Evolutionary conservation across 2,888 invertebrate genomes (phyloP).

Genomic region (Galeopsomyia nigrocyanea): DNA sequence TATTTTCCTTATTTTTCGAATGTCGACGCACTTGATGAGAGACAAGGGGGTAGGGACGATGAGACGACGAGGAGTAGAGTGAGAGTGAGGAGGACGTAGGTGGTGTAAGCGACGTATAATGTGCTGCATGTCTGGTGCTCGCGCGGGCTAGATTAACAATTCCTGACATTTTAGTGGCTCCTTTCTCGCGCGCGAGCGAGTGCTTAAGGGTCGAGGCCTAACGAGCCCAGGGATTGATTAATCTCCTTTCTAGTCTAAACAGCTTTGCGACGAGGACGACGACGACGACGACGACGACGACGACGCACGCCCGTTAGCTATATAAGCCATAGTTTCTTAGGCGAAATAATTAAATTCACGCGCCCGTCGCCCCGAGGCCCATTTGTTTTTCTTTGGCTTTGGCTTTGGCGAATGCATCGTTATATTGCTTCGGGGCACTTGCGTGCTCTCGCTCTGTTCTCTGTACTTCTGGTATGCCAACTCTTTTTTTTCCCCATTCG

Average conservation of each 20-base stretch:
- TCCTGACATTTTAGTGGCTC: constrained; percentile 59
- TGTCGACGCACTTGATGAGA: not conserved
- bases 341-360: constrained; percentile 46
- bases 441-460: too few relatives aligned
- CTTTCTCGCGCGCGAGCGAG: not conserved
- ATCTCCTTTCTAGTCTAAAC: constrained; percentile 48
- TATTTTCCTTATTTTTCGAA: not conserved
- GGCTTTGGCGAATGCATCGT: not conserved
- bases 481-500: too few relatives aligned
- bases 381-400: constrained; percentile 33
- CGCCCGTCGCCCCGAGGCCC: not conserved
- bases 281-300: too few relatives aligned
- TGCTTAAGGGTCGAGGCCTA: constrained; percentile 50
- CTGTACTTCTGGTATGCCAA: too few relatives aligned
- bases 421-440: too few relatives aligned
- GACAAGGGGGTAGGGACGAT: not conserved
- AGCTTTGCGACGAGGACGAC: constrained; percentile 24
- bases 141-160: constrained; percentile 57
- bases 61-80: constrained; percentile 4
- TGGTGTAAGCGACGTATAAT: constrained; percentile 16
- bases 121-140: constrained; percentile 28
- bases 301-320: too few relatives aligned
- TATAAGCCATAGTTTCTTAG: not conserved
- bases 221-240: constrained; percentile 60
- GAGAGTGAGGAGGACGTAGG: not conserved